Evolutionary conservation across 2,113 vertebrate species (phyloP), one percentile per base, ranked within the genome.

Genomic region (Bubo scandiacus): DNA sequence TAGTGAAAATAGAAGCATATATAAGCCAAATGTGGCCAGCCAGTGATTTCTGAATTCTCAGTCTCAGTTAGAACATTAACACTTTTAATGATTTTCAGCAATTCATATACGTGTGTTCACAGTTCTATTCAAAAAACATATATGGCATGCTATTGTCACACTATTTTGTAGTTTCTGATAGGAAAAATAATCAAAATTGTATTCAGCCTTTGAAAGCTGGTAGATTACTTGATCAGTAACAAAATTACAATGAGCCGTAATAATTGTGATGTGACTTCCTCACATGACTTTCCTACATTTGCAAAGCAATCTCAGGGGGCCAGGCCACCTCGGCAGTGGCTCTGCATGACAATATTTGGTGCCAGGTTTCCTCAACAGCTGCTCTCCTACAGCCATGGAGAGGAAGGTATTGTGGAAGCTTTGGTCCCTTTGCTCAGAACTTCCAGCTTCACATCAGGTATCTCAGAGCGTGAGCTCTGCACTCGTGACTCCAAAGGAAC

Each of bases 291-390:
- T 77, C 40, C 15, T 29, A 22, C 49, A 9, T 43, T 77, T 62
- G 30, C 67, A 86, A 91, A 61, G 36, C 34, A 54, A n/a, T 54
- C 34, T 55, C 12, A 43, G 25, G 43, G 6, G 21, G 7, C 25
- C 26, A 63, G 15, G 7, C 15, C 55, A 61, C 10, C 30, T 52
- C 0, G 0, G 22, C 42, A 55, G n/a, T 36, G 25, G 20, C 32
- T 84, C n/a, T 32, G 23, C 15, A 4, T 63, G n/a, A 71, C 62
- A 80, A 25, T 3, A 21, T 62, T 66, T 61, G 17, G 11, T 72
- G 25, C 27, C 8, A 20, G 29, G 9, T 89, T 91, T 71, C 36
- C 52, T 61, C 59, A 63, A 12, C 1, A 2, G 17, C 42, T 58
- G 29, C 30, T 85, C 92, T 80, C 20, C 26, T n/a, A 38, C 4